Evolutionary conservation across 2,888 invertebrate genomes (phyloP).

Genomic region (Druceiella hillmani): DNA sequence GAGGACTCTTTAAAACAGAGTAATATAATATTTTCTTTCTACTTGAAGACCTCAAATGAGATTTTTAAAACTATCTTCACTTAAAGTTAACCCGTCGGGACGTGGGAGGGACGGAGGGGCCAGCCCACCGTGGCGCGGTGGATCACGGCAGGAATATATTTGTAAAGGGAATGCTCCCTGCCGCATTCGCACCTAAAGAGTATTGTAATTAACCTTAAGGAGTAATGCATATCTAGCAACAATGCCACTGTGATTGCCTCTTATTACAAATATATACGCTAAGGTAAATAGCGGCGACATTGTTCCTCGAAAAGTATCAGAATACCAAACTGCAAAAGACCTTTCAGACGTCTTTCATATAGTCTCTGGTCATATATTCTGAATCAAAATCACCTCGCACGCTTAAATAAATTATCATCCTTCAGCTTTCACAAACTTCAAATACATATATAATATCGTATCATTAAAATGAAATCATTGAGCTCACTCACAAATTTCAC

Average conservation of each 20-base stretch:
- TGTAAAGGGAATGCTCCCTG: constrained; percentile 23
- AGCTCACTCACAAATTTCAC: neutral
- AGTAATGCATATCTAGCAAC: constrained; percentile 5
- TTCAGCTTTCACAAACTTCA: constrained; percentile 37
- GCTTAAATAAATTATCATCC: constrained; percentile 52
- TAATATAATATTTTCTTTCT: too few species aligned
- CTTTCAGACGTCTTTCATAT: constrained; percentile 42
- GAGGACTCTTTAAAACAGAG: constrained; percentile 5
- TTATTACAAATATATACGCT: constrained; percentile 4
- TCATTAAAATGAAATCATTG: neutral
- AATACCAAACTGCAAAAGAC: constrained; percentile 31
- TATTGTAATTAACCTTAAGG: neutral
- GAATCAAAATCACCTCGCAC: constrained; percentile 50
- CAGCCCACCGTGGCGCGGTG: too few species aligned
- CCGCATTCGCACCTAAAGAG: constrained; percentile 3
- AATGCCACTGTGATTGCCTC: too few species aligned
- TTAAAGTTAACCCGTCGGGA: too few species aligned
- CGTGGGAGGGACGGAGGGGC: too few species aligned
- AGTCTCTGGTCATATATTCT: neutral
- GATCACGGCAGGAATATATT: constrained; percentile 15
- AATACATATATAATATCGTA: constrained; percentile 28
- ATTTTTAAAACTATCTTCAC: too few species aligned
- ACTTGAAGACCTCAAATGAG: too few species aligned
- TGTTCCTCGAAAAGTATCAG: constrained; percentile 1
- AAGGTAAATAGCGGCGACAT: constrained; percentile 1